These are phyloP conservation scores for Meleagris gallopavo DNA, from an alignment of 2,113 vertebrate genomes.

Conservation along the genomic window DNA sequence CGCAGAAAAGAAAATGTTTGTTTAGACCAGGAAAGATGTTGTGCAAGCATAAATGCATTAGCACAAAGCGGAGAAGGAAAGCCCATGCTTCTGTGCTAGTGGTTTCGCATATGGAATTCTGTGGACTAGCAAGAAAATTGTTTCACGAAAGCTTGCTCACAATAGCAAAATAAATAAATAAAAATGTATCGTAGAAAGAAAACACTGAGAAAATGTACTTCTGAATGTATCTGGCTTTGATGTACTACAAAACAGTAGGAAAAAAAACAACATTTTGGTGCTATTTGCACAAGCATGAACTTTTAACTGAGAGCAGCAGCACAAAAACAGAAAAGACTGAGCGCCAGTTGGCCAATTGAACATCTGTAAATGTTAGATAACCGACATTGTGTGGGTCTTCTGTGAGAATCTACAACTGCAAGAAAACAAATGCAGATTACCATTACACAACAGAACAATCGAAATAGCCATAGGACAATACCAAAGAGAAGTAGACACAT, in stretches of 20 bases:
- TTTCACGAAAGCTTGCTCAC: constrained; percentile 24
- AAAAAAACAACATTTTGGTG: neutral
- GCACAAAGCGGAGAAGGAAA: neutral
- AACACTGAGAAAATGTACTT: neutral
- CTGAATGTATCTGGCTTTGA: constrained; percentile 7
- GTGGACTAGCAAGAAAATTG: constrained; percentile 13
- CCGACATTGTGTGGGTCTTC: neutral
- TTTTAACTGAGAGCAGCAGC: constrained; percentile 18
- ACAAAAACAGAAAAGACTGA: neutral
- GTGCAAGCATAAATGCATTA: neutral
- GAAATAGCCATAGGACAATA: neutral
- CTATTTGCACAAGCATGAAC: constrained; percentile 35
- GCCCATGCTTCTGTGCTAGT: neutral
- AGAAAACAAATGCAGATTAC: neutral
- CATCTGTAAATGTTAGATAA: neutral
- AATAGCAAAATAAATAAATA: neutral
- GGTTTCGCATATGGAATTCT: neutral
- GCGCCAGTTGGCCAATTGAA: neutral
- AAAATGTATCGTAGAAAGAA: neutral
- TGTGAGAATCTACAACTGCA: neutral
- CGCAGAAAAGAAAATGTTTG: constrained; percentile 2
- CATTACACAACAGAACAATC: neutral
- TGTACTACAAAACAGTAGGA: neutral
- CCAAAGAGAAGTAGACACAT: neutral
- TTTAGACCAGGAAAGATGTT: neutral